Evolutionary conservation across 2,888 invertebrate genomes (phyloP), one percentile per base, ranked within the genome.

Genomic region (Nomada flava): DNA sequence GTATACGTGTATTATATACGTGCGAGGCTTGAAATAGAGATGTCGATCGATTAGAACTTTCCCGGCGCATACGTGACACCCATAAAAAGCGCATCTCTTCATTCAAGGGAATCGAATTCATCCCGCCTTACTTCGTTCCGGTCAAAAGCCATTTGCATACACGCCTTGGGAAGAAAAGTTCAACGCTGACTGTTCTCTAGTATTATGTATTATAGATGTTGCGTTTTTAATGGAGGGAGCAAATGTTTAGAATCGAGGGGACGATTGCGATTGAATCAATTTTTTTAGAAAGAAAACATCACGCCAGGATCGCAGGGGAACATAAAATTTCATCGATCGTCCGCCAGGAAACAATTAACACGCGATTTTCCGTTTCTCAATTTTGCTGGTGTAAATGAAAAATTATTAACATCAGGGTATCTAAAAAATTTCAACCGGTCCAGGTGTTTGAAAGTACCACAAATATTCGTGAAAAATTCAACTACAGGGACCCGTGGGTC

Each of bases 41-140:
- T 72, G 79, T 79, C 79, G 79, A 79, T 79, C 79, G 79, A 79
- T 79, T 79, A 79, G 79, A 72, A 79, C 79, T 79, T 79, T 79
- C 67, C 76, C 79, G 65, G 72, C 79, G 72, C 79, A 47, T 79
- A 79, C 79, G 79, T 79, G 79, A 79, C 79, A 79, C 79, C 79
- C 79, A 79, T 79, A 79, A 79, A 79, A 79, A 79, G 29, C 79
- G 79, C 67, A 79, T 79, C 79, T 62, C 79, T 55, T 79, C 79
- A 50, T 62, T 79, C 79, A 42, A 72, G 26, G 72, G 79, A 79
- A 79, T 79, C 71, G 79, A 79, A 79, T 79, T 79, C 79, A 62
- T 79, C 65, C 79, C 53, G 71, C 79, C 69, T 79, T 79, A 79
- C 79, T 72, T 65, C 71, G 79, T 79, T 79, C 62, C 65, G 62